phyloP scores from a whole-genome alignment of 35 echinoderm and acorn worm species.

The Ophiothrix spiculata region DNA sequence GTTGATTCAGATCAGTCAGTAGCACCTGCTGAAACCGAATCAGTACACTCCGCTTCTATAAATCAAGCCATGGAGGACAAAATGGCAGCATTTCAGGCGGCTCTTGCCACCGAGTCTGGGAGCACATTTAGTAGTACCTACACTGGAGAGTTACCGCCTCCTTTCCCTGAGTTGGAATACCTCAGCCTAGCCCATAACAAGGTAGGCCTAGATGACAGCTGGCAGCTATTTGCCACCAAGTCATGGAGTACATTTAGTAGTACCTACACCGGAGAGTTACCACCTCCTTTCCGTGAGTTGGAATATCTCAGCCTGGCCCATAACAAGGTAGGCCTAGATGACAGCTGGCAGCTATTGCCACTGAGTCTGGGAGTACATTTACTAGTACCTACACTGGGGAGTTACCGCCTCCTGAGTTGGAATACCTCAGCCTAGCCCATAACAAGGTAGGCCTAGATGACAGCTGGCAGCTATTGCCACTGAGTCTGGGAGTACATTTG shows the following conservation, averaged over 20 bases:
- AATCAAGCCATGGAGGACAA: no score
- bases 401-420: no score
- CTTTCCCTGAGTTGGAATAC: slow-evolving; percentile 77
- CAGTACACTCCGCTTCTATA: no score
- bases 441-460: no score
- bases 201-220: no score
- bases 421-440: no score
- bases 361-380: no score
- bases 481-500: no score
- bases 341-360: no score
- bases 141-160: slow-evolving; percentile 44
- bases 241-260: background rate
- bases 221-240: background rate
- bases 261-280: slow-evolving; percentile 11
- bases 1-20: background rate
- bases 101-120: background rate
- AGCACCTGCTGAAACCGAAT: background rate
- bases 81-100: background rate
- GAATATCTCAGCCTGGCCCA: slow-evolving; percentile 70
- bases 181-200: slow-evolving; percentile 80
- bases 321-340: slow-evolving; percentile 82
- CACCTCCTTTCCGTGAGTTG: slow-evolving; percentile 83
- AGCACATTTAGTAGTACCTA: background rate
- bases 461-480: no score
- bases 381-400: no score